Conservation (phyloP, 2,888 invertebrate species). For the Teinopalpus imperialis region DNA sequence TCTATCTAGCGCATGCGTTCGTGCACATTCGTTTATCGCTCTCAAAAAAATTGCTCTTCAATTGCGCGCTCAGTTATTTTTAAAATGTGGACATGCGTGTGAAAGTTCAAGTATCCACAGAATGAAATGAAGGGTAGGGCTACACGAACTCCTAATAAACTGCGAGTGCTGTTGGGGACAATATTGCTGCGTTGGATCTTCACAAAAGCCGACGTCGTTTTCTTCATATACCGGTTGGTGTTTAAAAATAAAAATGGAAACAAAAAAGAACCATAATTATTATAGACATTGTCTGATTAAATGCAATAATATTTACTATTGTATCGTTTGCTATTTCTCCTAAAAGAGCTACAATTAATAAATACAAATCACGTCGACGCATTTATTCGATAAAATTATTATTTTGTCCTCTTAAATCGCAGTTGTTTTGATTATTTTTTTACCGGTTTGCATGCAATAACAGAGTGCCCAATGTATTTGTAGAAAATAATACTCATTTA, state of each 20-base stretch:
- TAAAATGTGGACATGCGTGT: constrained; percentile 31
- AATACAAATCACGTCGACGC: too few species aligned
- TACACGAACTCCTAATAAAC: constrained; percentile 47
- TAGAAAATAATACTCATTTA: too few species aligned
- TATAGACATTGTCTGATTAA: too few species aligned
- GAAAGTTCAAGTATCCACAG: constrained; percentile 35
- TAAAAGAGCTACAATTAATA: too few species aligned
- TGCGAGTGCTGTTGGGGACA: constrained; percentile 76
- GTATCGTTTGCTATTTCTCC: too few species aligned
- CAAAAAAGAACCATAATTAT: neutral
- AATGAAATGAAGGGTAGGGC: constrained; percentile 70
- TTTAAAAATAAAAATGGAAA: neutral
- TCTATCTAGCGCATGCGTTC: constrained; percentile 39
- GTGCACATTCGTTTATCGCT: constrained; percentile 32
- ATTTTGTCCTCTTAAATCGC: too few species aligned
- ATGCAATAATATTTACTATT: too few species aligned
- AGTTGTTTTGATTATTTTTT: too few species aligned
- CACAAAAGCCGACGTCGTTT: constrained; percentile 82
- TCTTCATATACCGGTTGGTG: constrained; percentile 84
- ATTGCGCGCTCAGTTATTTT: constrained; percentile 28
- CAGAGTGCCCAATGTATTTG: too few species aligned
- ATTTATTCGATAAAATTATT: too few species aligned
- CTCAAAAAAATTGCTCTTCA: neutral
- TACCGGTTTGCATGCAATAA: too few species aligned
- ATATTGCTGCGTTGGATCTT: constrained; percentile 84